Base-by-base conservation (phyloP, 2,888 invertebrate species). In the Habroteleia sp. region DNA sequence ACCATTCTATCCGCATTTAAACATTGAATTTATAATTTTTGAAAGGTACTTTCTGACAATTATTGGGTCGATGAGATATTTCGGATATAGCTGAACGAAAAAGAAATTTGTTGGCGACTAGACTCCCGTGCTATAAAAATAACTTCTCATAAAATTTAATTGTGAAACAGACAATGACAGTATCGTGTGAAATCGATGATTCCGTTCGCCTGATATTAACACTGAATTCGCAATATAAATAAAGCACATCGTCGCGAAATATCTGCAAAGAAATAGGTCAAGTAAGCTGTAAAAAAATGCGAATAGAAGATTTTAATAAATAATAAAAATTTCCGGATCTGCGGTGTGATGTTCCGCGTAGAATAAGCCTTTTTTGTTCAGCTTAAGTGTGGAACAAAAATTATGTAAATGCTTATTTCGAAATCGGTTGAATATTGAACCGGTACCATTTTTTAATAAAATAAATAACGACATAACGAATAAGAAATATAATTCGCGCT, bases 261-360 rank as follows among this genome's bases (percentile, higher is more conserved):
- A 48, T 17, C 16, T 6, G 13, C 27, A 11, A 52, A 37, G 13
- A 66, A 66, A 48, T 41, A 39, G 37, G 66, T 56, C 66, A 33
- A 37, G 46, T 66, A 39, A 66, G 23, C 27, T 52, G 48, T 27
- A 37, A 66, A 41, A 46, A 39, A 56, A 23, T 50, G 31, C 37
- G 37, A 60, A 60, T 60, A 48, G 37, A 39, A 44, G 33, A 44
- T 44, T 42, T 14, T 11, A 23, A 33, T 42, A 13, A 42, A 33
- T 23, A 33, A 42, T n/a, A 58, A 27, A 33, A 42, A 10, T 42
- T 54, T 20, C 16, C 41, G 23, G 2, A 10, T 29, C 10, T 6
- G 37, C n/a, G n/a, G 8, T 4, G 16, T 29, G 29, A 46, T 46
- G 48, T 20, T 25, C 14, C 13, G 14, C 37, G 27, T 7, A 1